phyloP scores from a whole-genome alignment of 35 echinoderm and acorn worm species.

The Stichopus chloronotus region DNA sequence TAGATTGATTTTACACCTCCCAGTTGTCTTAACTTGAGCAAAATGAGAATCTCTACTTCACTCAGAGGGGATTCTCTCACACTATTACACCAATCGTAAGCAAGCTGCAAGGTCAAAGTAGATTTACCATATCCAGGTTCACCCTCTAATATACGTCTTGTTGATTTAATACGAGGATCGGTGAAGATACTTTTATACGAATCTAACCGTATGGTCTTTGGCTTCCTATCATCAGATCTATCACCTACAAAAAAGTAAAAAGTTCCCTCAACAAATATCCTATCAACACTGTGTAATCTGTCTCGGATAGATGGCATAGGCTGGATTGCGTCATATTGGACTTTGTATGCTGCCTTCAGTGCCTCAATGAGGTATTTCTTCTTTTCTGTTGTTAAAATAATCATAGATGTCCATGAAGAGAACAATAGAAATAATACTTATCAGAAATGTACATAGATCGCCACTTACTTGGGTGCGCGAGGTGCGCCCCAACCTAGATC shows the following conservation, averaged over 20 bases:
- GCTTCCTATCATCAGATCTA: not conserved
- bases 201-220: not conserved
- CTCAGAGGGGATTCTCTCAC: not conserved
- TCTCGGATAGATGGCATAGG: not conserved
- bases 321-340: not conserved
- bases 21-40: constrained; percentile 11
- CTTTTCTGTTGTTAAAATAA: not conserved
- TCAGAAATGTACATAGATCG: too few relatives aligned
- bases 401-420: too few relatives aligned
- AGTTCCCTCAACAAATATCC: not conserved
- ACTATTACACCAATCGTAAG: constrained; percentile 31
- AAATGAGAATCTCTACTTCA: constrained; percentile 11
- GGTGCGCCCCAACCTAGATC: too few relatives aligned
- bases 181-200: not conserved
- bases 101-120: not conserved
- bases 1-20: constrained; percentile 18
- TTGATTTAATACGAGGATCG: not conserved
- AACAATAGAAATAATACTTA: too few relatives aligned
- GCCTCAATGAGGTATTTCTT: not conserved
- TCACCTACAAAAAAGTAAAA: not conserved
- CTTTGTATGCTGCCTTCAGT: not conserved
- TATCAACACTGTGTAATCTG: not conserved
- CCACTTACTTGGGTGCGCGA: too few relatives aligned
- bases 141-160: not conserved
- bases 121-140: constrained; percentile 27